phyloP scores from a whole-genome alignment of 2,113 vertebrate genomes.

The Suricata suricatta region DNA sequence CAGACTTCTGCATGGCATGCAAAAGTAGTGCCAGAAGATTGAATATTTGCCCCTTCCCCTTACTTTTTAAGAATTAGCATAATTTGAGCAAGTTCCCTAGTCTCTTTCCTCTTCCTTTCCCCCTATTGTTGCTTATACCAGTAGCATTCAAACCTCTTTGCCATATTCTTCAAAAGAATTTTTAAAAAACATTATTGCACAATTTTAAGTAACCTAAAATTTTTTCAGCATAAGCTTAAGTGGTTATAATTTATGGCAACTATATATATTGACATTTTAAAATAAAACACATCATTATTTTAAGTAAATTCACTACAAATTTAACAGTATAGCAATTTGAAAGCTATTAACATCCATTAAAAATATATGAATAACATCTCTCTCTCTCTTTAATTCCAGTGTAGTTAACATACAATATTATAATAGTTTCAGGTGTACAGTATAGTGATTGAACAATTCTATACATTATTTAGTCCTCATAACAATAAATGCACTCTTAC shows the following conservation, averaged over 20 bases:
- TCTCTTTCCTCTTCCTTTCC: not conserved
- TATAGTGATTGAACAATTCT: not conserved
- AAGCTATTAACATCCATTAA: not conserved
- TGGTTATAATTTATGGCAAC: not conserved
- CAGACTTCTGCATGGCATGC: not conserved
- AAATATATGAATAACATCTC: not conserved
- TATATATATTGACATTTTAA: not conserved
- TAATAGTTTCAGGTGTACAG: not conserved
- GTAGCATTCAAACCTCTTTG: not conserved
- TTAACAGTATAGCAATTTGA: not conserved
- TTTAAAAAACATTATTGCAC: not conserved
- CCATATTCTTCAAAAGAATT: not conserved
- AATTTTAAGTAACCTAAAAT: not conserved
- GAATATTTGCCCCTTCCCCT: not conserved
- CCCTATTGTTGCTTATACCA: not conserved
- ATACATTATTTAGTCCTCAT: not conserved
- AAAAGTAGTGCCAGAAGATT: not conserved
- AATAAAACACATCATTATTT: not conserved
- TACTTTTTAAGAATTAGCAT: not conserved
- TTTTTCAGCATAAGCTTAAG: conserved; percentile 6
- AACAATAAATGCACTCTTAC: not conserved
- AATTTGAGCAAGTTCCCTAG: conserved; percentile 2
- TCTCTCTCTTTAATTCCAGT: not conserved
- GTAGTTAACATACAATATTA: not conserved
- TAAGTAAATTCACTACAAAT: not conserved